Conservation (phyloP, 2,797 vertebrate species). For the Lithobates sylvaticus region DNA sequence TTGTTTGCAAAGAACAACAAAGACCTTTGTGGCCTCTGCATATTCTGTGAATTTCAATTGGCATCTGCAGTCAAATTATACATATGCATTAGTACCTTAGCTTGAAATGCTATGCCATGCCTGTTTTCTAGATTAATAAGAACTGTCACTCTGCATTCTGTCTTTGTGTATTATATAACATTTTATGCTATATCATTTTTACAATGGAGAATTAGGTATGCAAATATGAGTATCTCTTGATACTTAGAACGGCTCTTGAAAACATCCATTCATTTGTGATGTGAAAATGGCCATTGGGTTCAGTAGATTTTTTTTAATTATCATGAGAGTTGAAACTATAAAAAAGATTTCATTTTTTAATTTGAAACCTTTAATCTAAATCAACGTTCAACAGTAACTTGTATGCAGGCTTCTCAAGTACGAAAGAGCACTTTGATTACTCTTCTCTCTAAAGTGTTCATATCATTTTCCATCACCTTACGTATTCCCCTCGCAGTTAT, state of each 20-base stretch:
- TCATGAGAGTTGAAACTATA: not conserved
- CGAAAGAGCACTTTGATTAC: slow-evolving; percentile 64
- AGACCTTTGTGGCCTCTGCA: slow-evolving; percentile 37
- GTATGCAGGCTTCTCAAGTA: slow-evolving; percentile 62
- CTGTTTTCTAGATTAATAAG: slow-evolving; percentile 38
- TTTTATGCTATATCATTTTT: slow-evolving; percentile 28
- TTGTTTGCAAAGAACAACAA: slow-evolving; percentile 43
- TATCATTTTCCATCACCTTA: slow-evolving; percentile 67
- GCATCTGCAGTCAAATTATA: slow-evolving; percentile 36
- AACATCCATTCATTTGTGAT: slow-evolving; percentile 5
- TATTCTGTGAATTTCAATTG: slow-evolving; percentile 45
- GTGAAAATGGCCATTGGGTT: slow-evolving; percentile 10
- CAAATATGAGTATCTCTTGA: slow-evolving; percentile 30
- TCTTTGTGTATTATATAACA: slow-evolving; percentile 7
- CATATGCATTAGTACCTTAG: slow-evolving; percentile 37
- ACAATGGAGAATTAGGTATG: slow-evolving; percentile 20
- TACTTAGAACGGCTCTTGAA: slow-evolving; percentile 17
- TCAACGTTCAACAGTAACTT: slow-evolving; percentile 23
- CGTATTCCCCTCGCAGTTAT: slow-evolving; percentile 71
- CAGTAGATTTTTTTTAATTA: slow-evolving; percentile 1
- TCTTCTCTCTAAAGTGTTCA: slow-evolving; percentile 65
- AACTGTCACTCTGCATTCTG: not conserved
- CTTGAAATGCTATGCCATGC: slow-evolving; percentile 29
- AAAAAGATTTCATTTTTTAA: slow-evolving; percentile 25
- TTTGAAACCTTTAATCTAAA: slow-evolving; percentile 30